A percentile compares a stretch with the other conserved stretches of the same genome.
phyloP scores from a whole-genome alignment of 2,888 invertebrate species.

The Lordiphosa fenestrarum region DNA sequence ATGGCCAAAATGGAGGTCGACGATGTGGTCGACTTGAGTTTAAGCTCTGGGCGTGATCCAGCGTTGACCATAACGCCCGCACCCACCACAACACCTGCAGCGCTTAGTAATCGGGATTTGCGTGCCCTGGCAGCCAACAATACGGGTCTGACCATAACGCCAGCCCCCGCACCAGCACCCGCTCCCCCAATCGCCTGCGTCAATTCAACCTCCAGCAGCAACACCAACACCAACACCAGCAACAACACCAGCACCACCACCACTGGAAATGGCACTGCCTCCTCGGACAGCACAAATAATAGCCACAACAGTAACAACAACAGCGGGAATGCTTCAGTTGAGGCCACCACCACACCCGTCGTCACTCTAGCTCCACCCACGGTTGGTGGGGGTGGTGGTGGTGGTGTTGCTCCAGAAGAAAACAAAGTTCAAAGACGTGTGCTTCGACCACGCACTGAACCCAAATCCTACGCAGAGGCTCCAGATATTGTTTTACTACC shows the following conservation, averaged over 20 bases:
- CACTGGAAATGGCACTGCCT: constrained; percentile 12
- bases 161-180: constrained; percentile 81
- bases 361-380: constrained; percentile 1
- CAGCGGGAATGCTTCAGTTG: constrained; percentile 4
- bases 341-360: not conserved
- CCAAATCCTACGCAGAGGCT: constrained; percentile 91
- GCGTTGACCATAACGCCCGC: constrained; percentile 79
- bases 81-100: constrained; percentile 10
- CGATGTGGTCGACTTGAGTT: constrained; percentile 94
- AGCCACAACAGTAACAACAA: constrained; percentile 25
- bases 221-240: constrained; percentile 18
- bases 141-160: constrained; percentile 84
- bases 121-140: constrained; percentile 83
- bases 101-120: constrained; percentile 81
- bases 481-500: constrained; percentile 86
- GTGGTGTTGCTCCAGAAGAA: constrained; percentile 61
- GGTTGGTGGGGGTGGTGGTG: not conserved
- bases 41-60: constrained; percentile 81
- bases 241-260: constrained; percentile 19
- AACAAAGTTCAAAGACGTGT: constrained; percentile 83
- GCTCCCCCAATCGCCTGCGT: constrained; percentile 26
- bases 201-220: constrained; percentile 23
- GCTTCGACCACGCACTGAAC: constrained; percentile 90
- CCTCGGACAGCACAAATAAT: constrained; percentile 17
- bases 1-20: constrained; percentile 92